These are phyloP conservation scores for Contarinia nasturtii DNA, from an alignment of 1,140 invertebrate species.

Conservation along the genomic window DNA sequence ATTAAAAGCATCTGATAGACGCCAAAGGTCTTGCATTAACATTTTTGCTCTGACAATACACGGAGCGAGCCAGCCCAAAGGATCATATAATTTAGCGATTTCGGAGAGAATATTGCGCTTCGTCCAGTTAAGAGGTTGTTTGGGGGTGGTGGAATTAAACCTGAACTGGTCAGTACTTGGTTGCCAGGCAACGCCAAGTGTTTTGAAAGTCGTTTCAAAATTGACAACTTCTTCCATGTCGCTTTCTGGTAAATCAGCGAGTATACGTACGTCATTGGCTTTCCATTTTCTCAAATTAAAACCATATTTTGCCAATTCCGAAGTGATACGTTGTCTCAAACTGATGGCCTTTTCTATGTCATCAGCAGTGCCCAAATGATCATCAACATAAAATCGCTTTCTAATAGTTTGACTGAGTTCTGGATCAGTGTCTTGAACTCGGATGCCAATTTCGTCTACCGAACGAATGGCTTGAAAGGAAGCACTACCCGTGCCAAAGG, in stretches of 20 bases:
- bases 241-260: not conserved
- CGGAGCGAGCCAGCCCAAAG: constrained; percentile 18
- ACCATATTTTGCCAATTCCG: not conserved
- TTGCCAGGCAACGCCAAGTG: constrained; percentile 10
- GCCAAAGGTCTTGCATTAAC: constrained; percentile 22
- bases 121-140: constrained; percentile 2
- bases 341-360: constrained; percentile 7
- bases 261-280: not conserved
- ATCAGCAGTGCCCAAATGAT: constrained; percentile 15
- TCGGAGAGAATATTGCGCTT: constrained; percentile 14
- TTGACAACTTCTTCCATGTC: not conserved
- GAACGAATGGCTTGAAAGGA: constrained; percentile 8
- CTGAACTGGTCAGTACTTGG: constrained; percentile 1
- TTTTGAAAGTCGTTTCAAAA: constrained; percentile 9
- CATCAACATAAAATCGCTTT: constrained; percentile 21
- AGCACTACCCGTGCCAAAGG: constrained; percentile 14
- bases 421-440: constrained; percentile 5
- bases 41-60: constrained; percentile 19
- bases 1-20: constrained; percentile 17
- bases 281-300: not conserved
- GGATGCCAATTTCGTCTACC: not conserved
- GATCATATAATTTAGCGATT: constrained; percentile 17
- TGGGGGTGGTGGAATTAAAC: not conserved
- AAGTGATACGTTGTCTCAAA: not conserved
- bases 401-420: constrained; percentile 8